These are phyloP conservation scores for Oscheius onirici DNA, from an alignment of 2,888 invertebrate genomes.

Conservation along the genomic window DNA sequence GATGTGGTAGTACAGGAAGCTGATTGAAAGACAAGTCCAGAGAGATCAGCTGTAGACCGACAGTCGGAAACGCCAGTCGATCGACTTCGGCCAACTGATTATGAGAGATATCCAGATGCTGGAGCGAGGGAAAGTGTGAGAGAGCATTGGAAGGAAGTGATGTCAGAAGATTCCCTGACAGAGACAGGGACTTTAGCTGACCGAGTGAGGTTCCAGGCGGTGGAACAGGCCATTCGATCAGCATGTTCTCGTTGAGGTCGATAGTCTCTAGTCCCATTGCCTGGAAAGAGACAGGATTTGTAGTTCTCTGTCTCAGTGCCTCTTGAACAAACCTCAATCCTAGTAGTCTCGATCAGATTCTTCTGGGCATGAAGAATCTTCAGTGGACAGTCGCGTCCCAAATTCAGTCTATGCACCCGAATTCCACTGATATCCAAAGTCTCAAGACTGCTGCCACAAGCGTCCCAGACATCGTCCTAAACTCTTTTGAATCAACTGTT, in stretches of 20 bases:
- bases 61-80: slow-evolving; percentile 48
- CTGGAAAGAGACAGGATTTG: background rate
- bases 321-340: slow-evolving; percentile 19
- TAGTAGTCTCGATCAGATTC: slow-evolving; percentile 27
- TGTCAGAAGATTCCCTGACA: slow-evolving; percentile 59
- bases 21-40: slow-evolving; percentile 52
- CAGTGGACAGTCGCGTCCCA: slow-evolving; percentile 49
- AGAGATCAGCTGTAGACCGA: slow-evolving; percentile 53
- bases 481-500: background rate
- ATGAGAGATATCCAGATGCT: slow-evolving; percentile 60
- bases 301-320: background rate
- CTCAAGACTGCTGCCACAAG: slow-evolving; percentile 55
- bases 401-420: slow-evolving; percentile 40
- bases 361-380: slow-evolving; percentile 26
- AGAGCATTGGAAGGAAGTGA: slow-evolving; percentile 54
- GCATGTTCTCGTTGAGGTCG: slow-evolving; percentile 50
- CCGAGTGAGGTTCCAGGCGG: slow-evolving; percentile 47
- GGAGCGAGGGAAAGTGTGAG: slow-evolving; percentile 50
- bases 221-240: slow-evolving; percentile 50
- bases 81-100: slow-evolving; percentile 57
- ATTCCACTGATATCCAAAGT: slow-evolving; percentile 61
- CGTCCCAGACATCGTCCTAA: slow-evolving; percentile 45
- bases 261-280: slow-evolving; percentile 39
- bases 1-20: slow-evolving; percentile 53
- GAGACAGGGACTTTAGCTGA: slow-evolving; percentile 58